A percentile compares a stretch with the other conserved stretches of the same genome.
These are phyloP conservation scores for Laticauda colubrina DNA, from an alignment of 2,113 vertebrate genomes.

Conservation along the genomic window DNA sequence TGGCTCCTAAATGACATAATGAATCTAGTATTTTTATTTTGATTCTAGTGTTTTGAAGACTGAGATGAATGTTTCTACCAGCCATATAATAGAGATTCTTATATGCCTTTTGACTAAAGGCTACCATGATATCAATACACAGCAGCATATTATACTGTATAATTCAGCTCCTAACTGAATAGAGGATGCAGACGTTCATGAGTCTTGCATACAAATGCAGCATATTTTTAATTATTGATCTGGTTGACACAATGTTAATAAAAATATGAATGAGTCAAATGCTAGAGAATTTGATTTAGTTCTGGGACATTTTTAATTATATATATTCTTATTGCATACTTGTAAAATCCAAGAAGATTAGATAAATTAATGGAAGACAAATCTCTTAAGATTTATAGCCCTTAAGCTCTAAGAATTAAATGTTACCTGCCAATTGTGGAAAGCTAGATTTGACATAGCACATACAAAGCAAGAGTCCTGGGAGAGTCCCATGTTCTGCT, in stretches of 20 bases:
- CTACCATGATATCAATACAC: neutral
- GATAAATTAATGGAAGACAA: neutral
- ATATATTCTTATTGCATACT: neutral
- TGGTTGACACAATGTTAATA: neutral
- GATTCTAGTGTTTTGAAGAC: neutral
- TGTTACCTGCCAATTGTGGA: neutral
- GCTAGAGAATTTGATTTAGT: neutral
- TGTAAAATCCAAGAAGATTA: neutral
- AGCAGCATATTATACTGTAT: neutral
- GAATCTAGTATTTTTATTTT: neutral
- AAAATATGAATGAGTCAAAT: neutral
- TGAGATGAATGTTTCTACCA: neutral
- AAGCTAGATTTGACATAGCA: neutral
- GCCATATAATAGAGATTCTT: neutral
- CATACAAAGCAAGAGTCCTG: neutral
- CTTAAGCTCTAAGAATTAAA: neutral
- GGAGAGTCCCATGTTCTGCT: neutral
- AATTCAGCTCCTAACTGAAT: neutral
- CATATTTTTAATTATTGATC: neutral
- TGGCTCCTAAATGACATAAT: neutral
- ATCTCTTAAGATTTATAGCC: neutral
- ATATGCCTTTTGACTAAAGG: neutral
- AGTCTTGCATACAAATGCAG: neutral
- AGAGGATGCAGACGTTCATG: neutral
- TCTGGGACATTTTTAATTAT: neutral